These are phyloP conservation scores for Prionace glauca DNA, from an alignment of 2,797 vertebrate species.

Conservation along the genomic window DNA sequence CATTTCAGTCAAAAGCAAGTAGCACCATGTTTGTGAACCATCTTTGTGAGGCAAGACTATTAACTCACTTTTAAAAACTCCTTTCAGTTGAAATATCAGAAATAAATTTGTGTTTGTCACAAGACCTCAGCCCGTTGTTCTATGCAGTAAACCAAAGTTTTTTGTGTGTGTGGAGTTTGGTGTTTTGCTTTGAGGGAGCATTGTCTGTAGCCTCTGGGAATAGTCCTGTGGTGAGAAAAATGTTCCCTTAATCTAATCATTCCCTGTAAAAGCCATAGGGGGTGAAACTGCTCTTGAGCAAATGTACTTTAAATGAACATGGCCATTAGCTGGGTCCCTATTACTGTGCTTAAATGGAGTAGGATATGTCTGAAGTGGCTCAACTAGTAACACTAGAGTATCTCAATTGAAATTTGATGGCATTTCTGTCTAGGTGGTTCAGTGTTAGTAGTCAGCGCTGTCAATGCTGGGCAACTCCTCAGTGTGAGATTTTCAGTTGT, in stretches of 20 bases:
- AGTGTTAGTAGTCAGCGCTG: neutral
- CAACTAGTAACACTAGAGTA: neutral
- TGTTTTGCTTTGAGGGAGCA: neutral
- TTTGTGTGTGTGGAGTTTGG: neutral
- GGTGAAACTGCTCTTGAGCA: slow-evolving; percentile 16
- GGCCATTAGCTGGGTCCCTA: slow-evolving; percentile 10
- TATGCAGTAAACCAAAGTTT: neutral
- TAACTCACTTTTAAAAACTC: neutral
- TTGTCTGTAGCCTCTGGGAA: neutral
- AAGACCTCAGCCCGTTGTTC: neutral
- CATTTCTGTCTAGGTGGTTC: neutral
- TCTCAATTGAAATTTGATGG: slow-evolving; percentile 32
- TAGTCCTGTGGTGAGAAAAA: neutral
- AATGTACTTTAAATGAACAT: slow-evolving; percentile 35
- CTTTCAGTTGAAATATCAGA: neutral
- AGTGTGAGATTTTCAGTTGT: neutral
- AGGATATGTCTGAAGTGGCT: neutral
- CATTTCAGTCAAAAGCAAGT: neutral
- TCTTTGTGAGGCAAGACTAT: neutral
- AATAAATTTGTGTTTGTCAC: neutral
- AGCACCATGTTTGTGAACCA: neutral
- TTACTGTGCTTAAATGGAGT: slow-evolving; percentile 26
- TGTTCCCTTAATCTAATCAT: neutral
- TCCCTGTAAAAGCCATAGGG: slow-evolving; percentile 7
- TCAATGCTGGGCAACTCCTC: neutral